Conservation (phyloP, 2,113 vertebrate species). For the Lontra canadensis region DNA sequence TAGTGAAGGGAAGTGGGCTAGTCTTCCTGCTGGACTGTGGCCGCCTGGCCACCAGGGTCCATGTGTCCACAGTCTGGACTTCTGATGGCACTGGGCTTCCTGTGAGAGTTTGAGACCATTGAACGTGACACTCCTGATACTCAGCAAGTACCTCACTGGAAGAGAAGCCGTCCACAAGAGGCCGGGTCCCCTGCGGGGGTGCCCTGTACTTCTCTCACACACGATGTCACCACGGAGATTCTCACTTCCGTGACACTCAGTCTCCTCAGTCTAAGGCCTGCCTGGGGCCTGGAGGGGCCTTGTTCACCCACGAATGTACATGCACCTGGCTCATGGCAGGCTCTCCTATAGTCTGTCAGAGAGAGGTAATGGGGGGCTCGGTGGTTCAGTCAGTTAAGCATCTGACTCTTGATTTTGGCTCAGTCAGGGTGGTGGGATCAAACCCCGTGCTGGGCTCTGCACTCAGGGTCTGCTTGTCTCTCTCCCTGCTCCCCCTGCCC, state of each 20-base stretch:
- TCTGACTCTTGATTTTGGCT: not conserved
- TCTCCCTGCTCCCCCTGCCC: not conserved
- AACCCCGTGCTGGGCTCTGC: not conserved
- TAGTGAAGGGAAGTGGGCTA: not conserved
- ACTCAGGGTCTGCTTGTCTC: not conserved
- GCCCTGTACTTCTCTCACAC: not conserved
- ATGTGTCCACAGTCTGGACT: not conserved
- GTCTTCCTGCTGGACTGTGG: not conserved
- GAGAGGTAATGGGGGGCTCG: not conserved
- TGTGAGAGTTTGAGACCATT: not conserved
- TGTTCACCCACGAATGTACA: not conserved
- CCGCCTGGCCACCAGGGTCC: not conserved
- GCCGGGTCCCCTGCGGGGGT: not conserved
- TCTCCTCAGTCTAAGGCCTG: not conserved
- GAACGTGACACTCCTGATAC: no score
- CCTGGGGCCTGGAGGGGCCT: not conserved
- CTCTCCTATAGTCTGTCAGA: not conserved
- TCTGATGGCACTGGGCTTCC: not conserved
- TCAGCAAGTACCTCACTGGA: not conserved
- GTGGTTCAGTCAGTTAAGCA: not conserved
- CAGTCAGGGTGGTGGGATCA: not conserved
- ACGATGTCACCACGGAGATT: not conserved
- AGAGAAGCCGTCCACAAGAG: not conserved
- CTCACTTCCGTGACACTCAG: rapidly evolving
- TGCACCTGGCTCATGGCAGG: no score